These are phyloP conservation scores for Epirrita christyi DNA, from an alignment of 2,888 invertebrate genomes.

Conservation along the genomic window DNA sequence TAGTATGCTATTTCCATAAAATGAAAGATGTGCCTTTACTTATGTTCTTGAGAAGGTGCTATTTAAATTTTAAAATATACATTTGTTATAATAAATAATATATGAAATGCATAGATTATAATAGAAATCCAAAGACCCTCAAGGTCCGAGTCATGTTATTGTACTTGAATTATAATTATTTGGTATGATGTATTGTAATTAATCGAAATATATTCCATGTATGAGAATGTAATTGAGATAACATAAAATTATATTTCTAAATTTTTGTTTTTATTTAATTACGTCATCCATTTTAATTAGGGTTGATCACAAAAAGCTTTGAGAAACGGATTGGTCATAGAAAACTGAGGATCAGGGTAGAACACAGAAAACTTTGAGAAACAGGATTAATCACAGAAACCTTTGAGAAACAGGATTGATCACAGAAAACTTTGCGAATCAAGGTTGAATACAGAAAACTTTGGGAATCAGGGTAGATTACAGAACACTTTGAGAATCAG, in stretches of 20 bases:
- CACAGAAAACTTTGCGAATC: no score
- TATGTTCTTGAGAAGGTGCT: constrained; percentile 57
- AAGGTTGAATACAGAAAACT: no score
- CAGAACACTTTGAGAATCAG: no score
- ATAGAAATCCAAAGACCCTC: constrained; percentile 70
- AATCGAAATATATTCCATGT: constrained; percentile 64
- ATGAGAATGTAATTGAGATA: constrained; percentile 77
- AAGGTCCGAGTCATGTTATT: constrained; percentile 79
- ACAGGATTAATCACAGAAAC: no score
- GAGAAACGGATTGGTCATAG: no score
- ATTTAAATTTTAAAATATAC: constrained; percentile 40
- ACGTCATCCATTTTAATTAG: no score
- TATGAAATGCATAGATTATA: constrained; percentile 49
- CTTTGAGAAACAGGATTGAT: no score
- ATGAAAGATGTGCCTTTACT: constrained; percentile 23
- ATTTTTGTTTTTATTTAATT: constrained; percentile 33
- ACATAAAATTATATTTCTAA: constrained; percentile 73
- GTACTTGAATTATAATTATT: constrained; percentile 64
- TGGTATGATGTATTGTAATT: constrained; percentile 74
- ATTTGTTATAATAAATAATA: constrained; percentile 37
- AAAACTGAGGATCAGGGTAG: no score
- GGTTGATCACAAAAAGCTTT: no score
- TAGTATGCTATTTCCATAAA: constrained; percentile 73
- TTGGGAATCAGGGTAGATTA: no score
- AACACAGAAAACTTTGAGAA: no score